Conservation (phyloP, 2,113 vertebrate species). For the Dunckerocampus dactyliophorus region DNA sequence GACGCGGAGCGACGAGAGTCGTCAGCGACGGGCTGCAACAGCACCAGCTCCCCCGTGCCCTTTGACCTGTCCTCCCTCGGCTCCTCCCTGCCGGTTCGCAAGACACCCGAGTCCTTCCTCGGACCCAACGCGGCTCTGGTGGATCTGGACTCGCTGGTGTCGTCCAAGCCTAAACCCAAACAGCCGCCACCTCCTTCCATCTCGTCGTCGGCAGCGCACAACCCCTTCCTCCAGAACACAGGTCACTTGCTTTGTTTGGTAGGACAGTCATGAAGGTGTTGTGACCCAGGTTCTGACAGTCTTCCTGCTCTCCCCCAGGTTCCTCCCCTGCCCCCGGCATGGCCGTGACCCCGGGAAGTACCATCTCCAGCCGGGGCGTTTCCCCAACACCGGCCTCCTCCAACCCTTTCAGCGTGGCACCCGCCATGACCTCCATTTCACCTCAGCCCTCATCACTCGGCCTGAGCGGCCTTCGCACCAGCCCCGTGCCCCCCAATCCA, state of each 20-base stretch:
- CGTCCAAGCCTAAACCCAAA: slow-evolving; percentile 79
- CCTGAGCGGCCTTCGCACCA: slow-evolving; percentile 82
- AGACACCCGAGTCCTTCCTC: slow-evolving; percentile 88
- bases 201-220: slow-evolving; percentile 74
- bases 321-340: slow-evolving; percentile 70
- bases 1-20: slow-evolving; percentile 69
- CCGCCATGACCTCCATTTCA: slow-evolving; percentile 67
- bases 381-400: slow-evolving; percentile 68
- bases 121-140: slow-evolving; percentile 88
- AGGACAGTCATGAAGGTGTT: not conserved
- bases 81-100: slow-evolving; percentile 79
- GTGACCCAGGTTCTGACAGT: not conserved
- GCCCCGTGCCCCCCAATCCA: slow-evolving; percentile 80
- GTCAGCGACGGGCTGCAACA: slow-evolving; percentile 51
- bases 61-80: slow-evolving; percentile 79
- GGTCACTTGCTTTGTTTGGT: slow-evolving; percentile 48
- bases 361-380: slow-evolving; percentile 72
- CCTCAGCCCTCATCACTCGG: slow-evolving; percentile 78
- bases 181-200: slow-evolving; percentile 74
- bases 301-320: slow-evolving; percentile 39
- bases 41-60: slow-evolving; percentile 73
- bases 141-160: slow-evolving; percentile 85
- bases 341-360: slow-evolving; percentile 65
- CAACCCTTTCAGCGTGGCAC: slow-evolving; percentile 61
- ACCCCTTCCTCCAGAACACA: slow-evolving; percentile 84